Conservation (phyloP, 2,888 invertebrate genomes). For the Tortricodes alternella region DNA sequence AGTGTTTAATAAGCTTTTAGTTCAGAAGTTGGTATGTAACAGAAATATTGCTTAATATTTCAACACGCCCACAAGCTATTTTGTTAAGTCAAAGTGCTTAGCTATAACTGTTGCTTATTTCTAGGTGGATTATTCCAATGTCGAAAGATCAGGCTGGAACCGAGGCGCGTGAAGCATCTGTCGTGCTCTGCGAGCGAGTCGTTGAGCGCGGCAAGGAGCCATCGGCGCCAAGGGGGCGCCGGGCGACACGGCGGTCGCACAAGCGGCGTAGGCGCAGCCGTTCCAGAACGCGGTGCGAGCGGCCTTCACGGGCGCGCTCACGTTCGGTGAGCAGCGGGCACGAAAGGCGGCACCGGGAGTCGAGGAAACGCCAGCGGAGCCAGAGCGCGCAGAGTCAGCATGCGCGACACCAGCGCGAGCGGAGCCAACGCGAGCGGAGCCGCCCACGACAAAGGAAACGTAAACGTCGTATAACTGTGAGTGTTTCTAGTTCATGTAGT, state of each 20-base stretch:
- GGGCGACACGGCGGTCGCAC: neutral
- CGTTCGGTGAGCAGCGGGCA: neutral
- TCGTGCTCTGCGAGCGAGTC: neutral
- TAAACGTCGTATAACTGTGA: neutral
- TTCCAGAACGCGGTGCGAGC: neutral
- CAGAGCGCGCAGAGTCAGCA: neutral
- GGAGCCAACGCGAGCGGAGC: neutral
- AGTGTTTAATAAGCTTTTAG: neutral
- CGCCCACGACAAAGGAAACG: neutral
- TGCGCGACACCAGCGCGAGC: neutral
- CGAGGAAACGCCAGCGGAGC: neutral
- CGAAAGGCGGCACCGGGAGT: neutral
- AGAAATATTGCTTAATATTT: neutral
- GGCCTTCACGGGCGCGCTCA: neutral
- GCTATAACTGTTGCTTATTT: neutral
- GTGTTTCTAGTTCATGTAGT: neutral
- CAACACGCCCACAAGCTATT: neutral
- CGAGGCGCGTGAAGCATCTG: neutral
- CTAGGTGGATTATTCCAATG: neutral
- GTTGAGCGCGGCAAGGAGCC: neutral
- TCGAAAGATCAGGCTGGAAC: neutral
- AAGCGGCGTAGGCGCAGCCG: neutral
- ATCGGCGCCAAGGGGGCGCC: neutral
- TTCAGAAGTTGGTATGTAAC: neutral
- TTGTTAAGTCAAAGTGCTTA: neutral